These are phyloP conservation scores for Plebejus melissa DNA, from an alignment of 2,888 invertebrate species.

Conservation along the genomic window DNA sequence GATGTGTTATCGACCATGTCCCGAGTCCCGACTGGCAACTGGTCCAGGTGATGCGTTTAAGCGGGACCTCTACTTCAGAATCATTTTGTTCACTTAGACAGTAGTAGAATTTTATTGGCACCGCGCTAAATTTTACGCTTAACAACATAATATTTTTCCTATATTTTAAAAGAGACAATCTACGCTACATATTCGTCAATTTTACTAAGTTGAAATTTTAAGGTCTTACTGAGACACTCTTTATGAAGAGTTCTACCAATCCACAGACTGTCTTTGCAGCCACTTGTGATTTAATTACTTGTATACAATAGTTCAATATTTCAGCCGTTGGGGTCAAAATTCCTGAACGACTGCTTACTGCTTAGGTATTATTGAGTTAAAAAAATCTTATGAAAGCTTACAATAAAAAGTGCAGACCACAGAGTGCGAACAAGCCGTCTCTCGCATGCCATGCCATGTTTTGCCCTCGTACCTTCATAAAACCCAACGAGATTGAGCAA, in stretches of 20 bases:
- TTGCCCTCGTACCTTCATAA: conserved; percentile 78
- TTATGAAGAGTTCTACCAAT: too few species aligned
- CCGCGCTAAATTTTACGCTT: too few species aligned
- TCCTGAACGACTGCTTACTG: background rate
- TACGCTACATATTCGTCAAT: too few species aligned
- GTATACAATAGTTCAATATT: too few species aligned
- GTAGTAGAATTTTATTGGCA: background rate
- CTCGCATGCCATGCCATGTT: conserved; percentile 72
- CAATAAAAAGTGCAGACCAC: background rate
- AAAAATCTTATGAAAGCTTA: background rate
- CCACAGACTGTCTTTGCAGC: too few species aligned
- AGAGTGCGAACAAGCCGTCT: conserved; percentile 63
- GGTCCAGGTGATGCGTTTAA: background rate
- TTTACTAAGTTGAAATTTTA: too few species aligned
- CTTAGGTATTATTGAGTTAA: background rate
- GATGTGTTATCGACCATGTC: conserved; percentile 61
- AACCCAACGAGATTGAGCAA: conserved; percentile 79
- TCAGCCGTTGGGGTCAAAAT: background rate
- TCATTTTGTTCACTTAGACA: background rate
- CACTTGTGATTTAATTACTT: too few species aligned
- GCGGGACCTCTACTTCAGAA: background rate
- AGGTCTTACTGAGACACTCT: too few species aligned
- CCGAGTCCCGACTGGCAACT: background rate
- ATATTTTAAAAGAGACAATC: too few species aligned
- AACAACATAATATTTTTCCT: too few species aligned